Conservation (phyloP, 2,113 vertebrate species). For the Rhinolophus sinicus region DNA sequence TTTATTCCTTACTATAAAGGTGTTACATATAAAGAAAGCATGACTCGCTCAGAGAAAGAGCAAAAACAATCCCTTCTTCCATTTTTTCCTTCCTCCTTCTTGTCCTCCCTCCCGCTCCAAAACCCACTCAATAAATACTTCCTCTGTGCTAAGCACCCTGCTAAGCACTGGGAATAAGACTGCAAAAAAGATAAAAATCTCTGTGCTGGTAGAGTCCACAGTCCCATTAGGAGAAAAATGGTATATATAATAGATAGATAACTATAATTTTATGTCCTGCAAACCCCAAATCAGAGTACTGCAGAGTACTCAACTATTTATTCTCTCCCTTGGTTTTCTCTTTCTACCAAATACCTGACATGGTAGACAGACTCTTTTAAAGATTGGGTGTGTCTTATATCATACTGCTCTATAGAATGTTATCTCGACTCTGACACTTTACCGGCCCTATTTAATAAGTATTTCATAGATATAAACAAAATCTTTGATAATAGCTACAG, state of each 20-base stretch:
- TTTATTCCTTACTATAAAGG: neutral
- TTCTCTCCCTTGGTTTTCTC: neutral
- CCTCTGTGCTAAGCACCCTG: neutral
- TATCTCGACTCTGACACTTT: neutral
- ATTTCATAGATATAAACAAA: constrained; percentile 36
- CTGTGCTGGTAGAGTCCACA: neutral
- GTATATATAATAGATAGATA: neutral
- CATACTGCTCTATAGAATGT: neutral
- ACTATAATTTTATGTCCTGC: constrained; percentile 14
- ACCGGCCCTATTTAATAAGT: neutral
- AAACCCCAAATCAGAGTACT: neutral
- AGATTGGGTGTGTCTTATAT: neutral
- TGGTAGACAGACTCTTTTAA: neutral
- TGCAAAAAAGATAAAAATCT: neutral
- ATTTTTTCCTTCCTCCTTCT: neutral
- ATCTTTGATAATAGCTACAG: neutral
- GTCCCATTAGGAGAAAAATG: neutral
- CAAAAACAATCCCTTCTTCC: neutral
- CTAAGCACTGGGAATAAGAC: neutral
- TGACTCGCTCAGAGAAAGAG: neutral
- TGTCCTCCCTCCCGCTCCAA: neutral
- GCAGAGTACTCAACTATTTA: neutral
- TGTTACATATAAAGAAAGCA: neutral
- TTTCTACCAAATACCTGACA: neutral
- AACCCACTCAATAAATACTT: neutral